Conservation (phyloP, 1,140 invertebrate genomes). For the Alviniconcha marisindica region DNA sequence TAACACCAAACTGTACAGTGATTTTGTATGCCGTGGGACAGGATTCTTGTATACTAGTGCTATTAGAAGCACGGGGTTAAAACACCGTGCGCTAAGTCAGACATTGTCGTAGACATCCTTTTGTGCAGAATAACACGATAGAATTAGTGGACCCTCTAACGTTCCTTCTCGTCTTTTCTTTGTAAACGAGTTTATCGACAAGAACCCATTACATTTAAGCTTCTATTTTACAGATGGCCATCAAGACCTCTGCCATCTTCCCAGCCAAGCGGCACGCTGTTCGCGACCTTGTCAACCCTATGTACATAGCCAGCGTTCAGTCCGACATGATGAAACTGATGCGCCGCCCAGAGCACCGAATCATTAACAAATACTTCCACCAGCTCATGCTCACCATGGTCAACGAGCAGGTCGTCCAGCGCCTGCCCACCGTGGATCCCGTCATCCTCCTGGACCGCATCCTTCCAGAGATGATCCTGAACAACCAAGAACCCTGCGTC, state of each 20-base stretch:
- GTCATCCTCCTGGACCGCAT: neutral
- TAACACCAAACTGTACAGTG: no score
- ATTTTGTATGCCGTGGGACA: no score
- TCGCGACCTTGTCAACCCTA: neutral
- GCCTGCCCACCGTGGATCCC: neutral
- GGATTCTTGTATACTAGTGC: no score
- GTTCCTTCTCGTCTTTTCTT: no score
- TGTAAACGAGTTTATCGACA: no score
- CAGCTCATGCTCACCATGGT: neutral
- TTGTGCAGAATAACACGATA: no score
- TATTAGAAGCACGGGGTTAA: no score
- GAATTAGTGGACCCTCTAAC: no score
- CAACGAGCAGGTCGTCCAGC: neutral
- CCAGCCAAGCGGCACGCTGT: neutral
- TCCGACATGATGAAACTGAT: neutral
- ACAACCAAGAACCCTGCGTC: neutral
- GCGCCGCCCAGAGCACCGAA: neutral
- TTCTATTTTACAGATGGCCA: slow-evolving; percentile 19
- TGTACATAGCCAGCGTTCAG: neutral
- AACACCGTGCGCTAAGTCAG: no score
- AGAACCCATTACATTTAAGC: no score
- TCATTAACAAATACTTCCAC: neutral
- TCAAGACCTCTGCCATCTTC: slow-evolving; percentile 2
- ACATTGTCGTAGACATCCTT: no score
- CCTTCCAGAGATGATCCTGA: neutral